phyloP scores from a whole-genome alignment of 2,113 vertebrate species.

The Esox niger region DNA sequence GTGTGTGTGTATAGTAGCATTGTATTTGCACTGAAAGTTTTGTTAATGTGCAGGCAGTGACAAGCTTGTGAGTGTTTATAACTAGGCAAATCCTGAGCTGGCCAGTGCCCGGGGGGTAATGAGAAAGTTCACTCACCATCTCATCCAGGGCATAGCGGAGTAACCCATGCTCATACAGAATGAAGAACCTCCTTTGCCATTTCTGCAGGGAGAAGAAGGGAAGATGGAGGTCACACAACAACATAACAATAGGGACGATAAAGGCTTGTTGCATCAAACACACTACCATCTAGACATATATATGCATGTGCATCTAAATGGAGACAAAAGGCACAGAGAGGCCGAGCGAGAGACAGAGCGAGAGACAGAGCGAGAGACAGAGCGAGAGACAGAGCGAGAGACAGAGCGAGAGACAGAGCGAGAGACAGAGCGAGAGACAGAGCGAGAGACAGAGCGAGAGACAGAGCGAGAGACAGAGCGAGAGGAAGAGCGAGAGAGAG shows the following conservation, averaged over 20 bases:
- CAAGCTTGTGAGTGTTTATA: neutral
- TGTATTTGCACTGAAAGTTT: no score
- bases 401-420: no score
- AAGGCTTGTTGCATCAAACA: no score
- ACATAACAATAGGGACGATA: no score
- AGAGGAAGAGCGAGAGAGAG: no score
- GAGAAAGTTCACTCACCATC: slow-evolving; percentile 79
- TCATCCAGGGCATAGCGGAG: slow-evolving; percentile 92
- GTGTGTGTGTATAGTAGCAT: no score
- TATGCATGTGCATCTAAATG: neutral
- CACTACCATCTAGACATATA: slow-evolving; percentile 15
- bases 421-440: no score
- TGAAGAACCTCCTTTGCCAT: slow-evolving; percentile 96
- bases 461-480: no score
- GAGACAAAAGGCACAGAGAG: no score
- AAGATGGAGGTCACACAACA: neutral
- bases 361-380: no score
- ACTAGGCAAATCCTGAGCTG: neutral
- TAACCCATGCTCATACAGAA: slow-evolving; percentile 92
- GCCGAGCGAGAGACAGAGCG: no score
- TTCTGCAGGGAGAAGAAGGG: slow-evolving; percentile 71
- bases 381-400: no score
- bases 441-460: neutral
- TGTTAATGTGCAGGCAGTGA: neutral
- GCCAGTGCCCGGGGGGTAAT: neutral